These are phyloP conservation scores for Antheraea mylitta DNA, from an alignment of 1,140 invertebrate species.

Conservation along the genomic window DNA sequence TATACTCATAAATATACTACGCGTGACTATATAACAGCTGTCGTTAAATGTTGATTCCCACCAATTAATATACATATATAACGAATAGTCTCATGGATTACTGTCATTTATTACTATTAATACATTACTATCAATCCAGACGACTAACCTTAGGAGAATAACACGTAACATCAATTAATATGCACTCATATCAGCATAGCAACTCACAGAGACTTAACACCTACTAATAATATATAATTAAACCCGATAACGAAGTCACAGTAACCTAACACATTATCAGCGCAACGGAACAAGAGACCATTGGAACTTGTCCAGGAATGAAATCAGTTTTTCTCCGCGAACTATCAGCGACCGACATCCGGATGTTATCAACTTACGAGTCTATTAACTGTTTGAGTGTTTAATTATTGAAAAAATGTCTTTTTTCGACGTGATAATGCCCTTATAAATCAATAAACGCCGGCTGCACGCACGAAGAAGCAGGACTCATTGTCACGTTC, in stretches of 20 bases:
- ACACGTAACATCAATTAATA: background rate
- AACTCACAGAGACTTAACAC: background rate
- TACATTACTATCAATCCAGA: background rate
- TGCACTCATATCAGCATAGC: background rate
- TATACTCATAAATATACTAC: no score
- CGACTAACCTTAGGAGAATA: background rate
- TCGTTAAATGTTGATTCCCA: no score
- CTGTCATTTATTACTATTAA: background rate
- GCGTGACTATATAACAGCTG: no score
- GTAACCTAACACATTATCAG: background rate
- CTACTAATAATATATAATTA: background rate
- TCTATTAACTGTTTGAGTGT: constrained; percentile 10
- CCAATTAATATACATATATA: no score
- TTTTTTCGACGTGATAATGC: no score
- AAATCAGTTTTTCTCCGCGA: background rate
- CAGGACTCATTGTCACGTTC: no score
- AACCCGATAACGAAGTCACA: background rate
- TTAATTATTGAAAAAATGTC: background rate
- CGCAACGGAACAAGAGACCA: background rate
- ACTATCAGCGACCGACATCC: constrained; percentile 14
- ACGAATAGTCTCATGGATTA: no score
- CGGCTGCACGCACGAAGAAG: no score
- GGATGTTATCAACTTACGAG: constrained; percentile 15
- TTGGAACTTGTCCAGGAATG: background rate
- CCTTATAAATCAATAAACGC: no score